Percentiles rank a stretch among this genome's conserved stretches.
These are phyloP conservation scores for Pyxicephalus adspersus DNA, from an alignment of 2,113 vertebrate genomes.

Conservation along the genomic window DNA sequence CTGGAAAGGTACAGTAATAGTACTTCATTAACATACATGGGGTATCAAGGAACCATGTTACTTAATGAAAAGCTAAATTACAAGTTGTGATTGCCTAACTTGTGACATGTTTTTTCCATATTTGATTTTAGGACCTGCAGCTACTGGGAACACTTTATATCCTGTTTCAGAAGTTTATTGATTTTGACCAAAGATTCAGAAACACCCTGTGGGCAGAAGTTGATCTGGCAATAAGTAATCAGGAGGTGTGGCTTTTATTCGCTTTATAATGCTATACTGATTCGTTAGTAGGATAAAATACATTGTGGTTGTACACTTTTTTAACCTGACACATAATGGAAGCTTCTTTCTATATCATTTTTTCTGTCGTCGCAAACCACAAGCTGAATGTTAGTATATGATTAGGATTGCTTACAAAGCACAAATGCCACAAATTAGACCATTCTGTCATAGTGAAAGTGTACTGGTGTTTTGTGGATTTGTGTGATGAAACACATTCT, in stretches of 20 bases:
- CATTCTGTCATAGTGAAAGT: too few species aligned
- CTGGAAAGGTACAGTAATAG: slow-evolving; percentile 47
- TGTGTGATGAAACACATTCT: too few species aligned
- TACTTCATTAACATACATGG: background rate
- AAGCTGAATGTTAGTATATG: too few species aligned
- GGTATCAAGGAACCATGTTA: background rate
- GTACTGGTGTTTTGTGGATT: too few species aligned
- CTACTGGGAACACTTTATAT: slow-evolving; percentile 50
- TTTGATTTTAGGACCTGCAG: slow-evolving; percentile 39
- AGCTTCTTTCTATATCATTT: too few species aligned
- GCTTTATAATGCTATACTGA: too few species aligned
- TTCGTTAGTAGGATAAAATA: too few species aligned
- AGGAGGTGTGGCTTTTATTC: slow-evolving; percentile 36
- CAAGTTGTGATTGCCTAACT: background rate
- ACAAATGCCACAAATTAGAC: too few species aligned
- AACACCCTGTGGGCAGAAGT: slow-evolving; percentile 54
- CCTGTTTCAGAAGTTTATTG: slow-evolving; percentile 56
- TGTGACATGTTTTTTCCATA: background rate
- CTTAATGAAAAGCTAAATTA: background rate
- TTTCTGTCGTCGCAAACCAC: too few species aligned
- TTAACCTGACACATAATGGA: too few species aligned
- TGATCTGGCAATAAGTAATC: slow-evolving; percentile 32
- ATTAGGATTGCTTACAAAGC: too few species aligned
- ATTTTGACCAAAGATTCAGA: slow-evolving; percentile 47
- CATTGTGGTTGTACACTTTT: too few species aligned